Base-by-base conservation (phyloP, 2,797 vertebrate genomes). In the Eulemur coronatus region DNA sequence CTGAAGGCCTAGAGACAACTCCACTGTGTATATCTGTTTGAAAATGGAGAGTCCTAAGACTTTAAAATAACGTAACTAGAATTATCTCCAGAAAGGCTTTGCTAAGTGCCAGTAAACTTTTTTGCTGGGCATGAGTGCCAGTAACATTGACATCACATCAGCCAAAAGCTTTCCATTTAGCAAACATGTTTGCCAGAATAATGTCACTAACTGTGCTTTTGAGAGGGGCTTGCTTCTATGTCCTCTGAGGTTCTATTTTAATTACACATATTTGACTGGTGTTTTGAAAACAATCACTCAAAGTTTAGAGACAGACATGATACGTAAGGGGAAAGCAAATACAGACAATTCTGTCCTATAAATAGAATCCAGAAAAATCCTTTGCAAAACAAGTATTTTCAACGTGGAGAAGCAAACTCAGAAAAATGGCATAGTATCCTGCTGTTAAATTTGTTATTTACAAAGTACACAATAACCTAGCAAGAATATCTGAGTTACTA, bases 301-400 rank as follows among this genome's bases (percentile, higher is more conserved):
- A 91, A 91, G 33, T 94, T 96, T 46, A 81, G 84, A 95, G 35
- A 70, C n/a, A 94, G 88, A 92, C 67, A 79, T 12, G 75, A 95
- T 78, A 91, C 28, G 84, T 80, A n/a, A 85, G 43, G 26, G 15
- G 55, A 65, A 94, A 63, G 78, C 22, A 79, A 87, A 73, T 13
- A 33, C 30, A 48, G 79, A 92, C 26, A 94, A 86, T 81, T 88
- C n/a, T 88, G 72, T 84, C 48, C 92, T 76, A 41, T 52, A 94
- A 84, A 92, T 9, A 79, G 26, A 75, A 26, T 35, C 80, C 35
- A 46, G 55, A 84, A 92, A 87, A 89, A 80, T 55, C 17, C 18
- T 93, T 94, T 85, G 73, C 33, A 93, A 91, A 94, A 90, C 57
- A 80, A 92, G 46, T 63, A 73, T 92, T 95, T 97, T 90, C 76